Evolutionary conservation across 1,140 invertebrate genomes (phyloP).

Genomic region (Sarcophaga peregrina): DNA sequence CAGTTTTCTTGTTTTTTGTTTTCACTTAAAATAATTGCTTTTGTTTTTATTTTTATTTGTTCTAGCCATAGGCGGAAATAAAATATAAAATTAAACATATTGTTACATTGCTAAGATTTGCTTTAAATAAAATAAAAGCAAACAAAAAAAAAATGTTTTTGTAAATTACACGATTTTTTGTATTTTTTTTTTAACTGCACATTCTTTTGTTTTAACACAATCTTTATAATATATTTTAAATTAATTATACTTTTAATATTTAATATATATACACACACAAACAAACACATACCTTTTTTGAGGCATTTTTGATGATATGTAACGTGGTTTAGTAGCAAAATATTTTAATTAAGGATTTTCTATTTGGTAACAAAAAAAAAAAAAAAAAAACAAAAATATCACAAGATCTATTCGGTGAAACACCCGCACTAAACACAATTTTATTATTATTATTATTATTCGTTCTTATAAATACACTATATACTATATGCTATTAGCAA

Average conservation of each 20-base stretch:
- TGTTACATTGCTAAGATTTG: no score
- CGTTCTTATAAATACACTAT: no score
- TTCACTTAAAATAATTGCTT: no score
- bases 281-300: slow-evolving; percentile 29
- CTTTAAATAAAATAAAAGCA: not conserved
- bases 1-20: no score
- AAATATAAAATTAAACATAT: no score
- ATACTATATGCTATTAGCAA: not conserved
- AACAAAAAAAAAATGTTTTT: not conserved
- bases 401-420: slow-evolving; percentile 14
- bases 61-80: no score
- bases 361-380: not conserved
- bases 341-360: not conserved
- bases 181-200: no score
- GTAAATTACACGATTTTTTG: no score
- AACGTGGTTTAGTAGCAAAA: slow-evolving; percentile 25
- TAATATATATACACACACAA: not conserved
- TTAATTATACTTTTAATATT: not conserved
- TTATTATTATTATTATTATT: not conserved
- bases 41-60: no score
- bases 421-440: slow-evolving; percentile 27
- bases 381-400: slow-evolving; percentile 14
- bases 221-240: not conserved
- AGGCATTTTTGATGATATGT: slow-evolving; percentile 31
- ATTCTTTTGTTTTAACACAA: not conserved